Base-by-base conservation (phyloP, 2,113 vertebrate genomes). In the Alligator sinensis region DNA sequence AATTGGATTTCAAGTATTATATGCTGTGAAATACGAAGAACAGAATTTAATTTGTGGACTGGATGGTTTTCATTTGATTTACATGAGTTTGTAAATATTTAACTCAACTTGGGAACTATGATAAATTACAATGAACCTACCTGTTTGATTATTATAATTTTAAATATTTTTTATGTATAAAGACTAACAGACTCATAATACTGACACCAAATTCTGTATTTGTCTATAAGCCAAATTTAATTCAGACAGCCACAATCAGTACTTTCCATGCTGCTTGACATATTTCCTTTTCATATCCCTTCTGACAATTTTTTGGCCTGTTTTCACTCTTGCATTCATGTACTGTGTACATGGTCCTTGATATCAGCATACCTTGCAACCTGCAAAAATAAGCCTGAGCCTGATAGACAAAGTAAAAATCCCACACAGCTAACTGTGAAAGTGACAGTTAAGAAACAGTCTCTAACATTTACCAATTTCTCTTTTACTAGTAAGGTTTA, bases 111-210 rank as follows among this genome's bases (percentile, higher is more conserved):
- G 79, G 55, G 74, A 93, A 94, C 93, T 70, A 38, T 85, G 25
- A n/a, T 81, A 93, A 89, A 95, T 77, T 91, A 62, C 77, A 95
- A 93, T 77, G 92, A 86, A 96, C 82, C 58, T 86, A 9, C 77
- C 77, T 83, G 17, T 62, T 77, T 19, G 25, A 27, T 89, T 54
- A 80, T 85, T 80, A 55, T 76, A 88, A 21, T 85, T 86, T 59
- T 85, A 75, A 86, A 30, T 94, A 84, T 90, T 96, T 93, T 68
- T 86, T 70, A 80, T 82, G 14, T 57, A 55, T 83, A 47, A 92
- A 94, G 80, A 90, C 60, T 86, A 89, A 58, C 62, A 93, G 82
- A 82, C 80, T 60, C 19, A 60, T 89, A 80, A 75, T 82, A 55
- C n/a, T 79, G n/a, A 30, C 94, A 86, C 84, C 95, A 97, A 82